phyloP scores from a whole-genome alignment of 1,140 invertebrate genomes.

The Trichogramma pretiosum region DNA sequence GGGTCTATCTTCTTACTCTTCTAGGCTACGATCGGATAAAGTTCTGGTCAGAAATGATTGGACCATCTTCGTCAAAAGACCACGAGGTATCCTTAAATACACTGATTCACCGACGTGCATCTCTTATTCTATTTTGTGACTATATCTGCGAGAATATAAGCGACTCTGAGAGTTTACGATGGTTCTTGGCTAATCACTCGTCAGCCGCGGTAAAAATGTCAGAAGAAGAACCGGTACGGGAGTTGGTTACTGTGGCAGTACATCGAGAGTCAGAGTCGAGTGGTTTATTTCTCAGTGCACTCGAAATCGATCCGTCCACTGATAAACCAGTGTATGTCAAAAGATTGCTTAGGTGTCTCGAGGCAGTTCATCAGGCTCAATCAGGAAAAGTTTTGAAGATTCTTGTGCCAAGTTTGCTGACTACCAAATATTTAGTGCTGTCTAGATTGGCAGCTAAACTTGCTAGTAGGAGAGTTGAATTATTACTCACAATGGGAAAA shows the following conservation, averaged over 20 bases:
- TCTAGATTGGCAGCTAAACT: conserved; percentile 53
- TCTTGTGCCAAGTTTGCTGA: conserved; percentile 53
- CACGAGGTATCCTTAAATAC: conserved; percentile 7
- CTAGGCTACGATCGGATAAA: conserved; percentile 54
- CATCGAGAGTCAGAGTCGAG: conserved; percentile 60
- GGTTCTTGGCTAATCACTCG: conserved; percentile 68
- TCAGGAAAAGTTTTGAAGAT: conserved; percentile 55
- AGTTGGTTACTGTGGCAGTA: conserved; percentile 52
- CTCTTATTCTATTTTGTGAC: conserved; percentile 58
- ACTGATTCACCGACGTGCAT: conserved; percentile 8
- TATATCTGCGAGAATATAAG: conserved; percentile 58
- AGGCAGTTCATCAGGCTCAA: conserved; percentile 58
- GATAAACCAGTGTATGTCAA: conserved; percentile 46
- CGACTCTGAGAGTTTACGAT: conserved; percentile 64
- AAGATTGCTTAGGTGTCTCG: conserved; percentile 52
- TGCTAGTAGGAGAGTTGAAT: conserved; percentile 54
- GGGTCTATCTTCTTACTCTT: conserved; percentile 62
- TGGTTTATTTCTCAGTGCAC: conserved; percentile 61
- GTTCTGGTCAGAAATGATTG: conserved; percentile 56
- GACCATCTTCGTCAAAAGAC: no score
- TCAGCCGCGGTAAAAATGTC: conserved; percentile 56
- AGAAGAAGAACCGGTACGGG: conserved; percentile 54
- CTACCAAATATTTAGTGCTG: conserved; percentile 51
- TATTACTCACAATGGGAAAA: conserved; percentile 49
- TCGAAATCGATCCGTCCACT: conserved; percentile 41